Evolutionary conservation across 2,888 invertebrate genomes (phyloP), one percentile per base, ranked within the genome.

Genomic region (Trissoscelio sp.): DNA sequence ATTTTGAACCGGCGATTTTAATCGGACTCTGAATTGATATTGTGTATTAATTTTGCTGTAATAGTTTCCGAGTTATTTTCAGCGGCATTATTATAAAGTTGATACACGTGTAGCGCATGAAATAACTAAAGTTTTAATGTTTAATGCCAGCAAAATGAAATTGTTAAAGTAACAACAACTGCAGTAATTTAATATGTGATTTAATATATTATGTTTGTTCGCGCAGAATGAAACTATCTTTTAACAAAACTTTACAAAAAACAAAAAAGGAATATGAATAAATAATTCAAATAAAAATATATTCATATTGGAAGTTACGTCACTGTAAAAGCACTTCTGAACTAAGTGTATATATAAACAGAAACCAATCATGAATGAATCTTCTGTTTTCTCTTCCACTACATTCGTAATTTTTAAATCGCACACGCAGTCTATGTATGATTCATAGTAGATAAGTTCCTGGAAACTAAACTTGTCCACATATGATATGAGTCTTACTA

Each of bases 81-180:
- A 44, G 22, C 60, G 12, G 39, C 44, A 44, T 60, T 60, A 60
- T 60, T 60, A 60, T 24, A 44, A 60, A 60, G 60, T 60, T 60
- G 60, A 39, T 44, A 60, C 44, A 44, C 60, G 44, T 44, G 44
- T 44, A 44, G 16, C 4, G 60, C 12, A 39, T 20, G 5, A 60
- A 39, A 39, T 60, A 28, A 60, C 39, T 44, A 1, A 46, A 66
- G 37, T 37, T 66, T 48, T 34, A 51, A 39, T 34, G 37, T 64
- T 66, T 66, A 37, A 7, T 20, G n/a, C 37, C 18, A 11, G 31
- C 18, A 18, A 66, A 66, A 20, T 37, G 37, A 22, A 37, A 37
- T 66, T 66, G 24, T 51, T 66, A 51, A 20, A 37, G 20, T 22
- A 37, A 14, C 22, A 66, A 20, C 12, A 51, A 12, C 6, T 3